Evolutionary conservation across 2,888 invertebrate genomes (phyloP).

Genomic region (Synergus japonicus): DNA sequence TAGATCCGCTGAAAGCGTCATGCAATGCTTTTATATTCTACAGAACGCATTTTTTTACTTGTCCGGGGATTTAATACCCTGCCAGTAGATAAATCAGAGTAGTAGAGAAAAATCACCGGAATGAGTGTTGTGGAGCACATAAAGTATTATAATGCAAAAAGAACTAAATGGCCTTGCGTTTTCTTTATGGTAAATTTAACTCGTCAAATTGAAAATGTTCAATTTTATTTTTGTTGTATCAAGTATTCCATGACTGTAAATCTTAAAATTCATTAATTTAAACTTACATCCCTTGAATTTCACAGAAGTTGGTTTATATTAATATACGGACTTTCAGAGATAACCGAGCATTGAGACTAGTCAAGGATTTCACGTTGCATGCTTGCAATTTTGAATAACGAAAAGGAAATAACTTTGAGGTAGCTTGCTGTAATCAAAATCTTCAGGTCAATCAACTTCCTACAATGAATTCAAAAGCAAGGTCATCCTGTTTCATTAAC

Average conservation of each 20-base stretch:
- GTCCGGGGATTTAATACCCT: constrained; percentile 22
- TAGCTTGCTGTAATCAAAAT: constrained; percentile 68
- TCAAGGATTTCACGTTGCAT: constrained; percentile 9
- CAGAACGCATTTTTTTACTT: constrained; percentile 1
- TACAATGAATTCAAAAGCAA: constrained; percentile 62
- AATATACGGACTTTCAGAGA: not conserved
- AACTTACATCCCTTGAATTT: not conserved
- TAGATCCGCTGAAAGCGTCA: constrained; percentile 28
- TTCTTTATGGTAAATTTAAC: not conserved
- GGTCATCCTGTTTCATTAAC: constrained; percentile 66
- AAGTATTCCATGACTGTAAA: not conserved
- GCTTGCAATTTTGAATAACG: not conserved
- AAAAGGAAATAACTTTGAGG: constrained; percentile 43
- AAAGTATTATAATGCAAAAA: not conserved
- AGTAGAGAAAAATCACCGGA: not conserved
- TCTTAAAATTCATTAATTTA: not conserved
- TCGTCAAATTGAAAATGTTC: too few species aligned
- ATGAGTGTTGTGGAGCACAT: not conserved
- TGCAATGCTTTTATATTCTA: constrained; percentile 31
- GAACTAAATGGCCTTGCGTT: not conserved
- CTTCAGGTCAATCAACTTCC: constrained; percentile 55
- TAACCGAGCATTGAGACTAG: not conserved
- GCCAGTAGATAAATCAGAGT: not conserved
- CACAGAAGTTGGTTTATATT: not conserved
- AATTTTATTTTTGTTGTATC: not conserved